Evolutionary conservation across 2,888 invertebrate species (phyloP), one percentile per base, ranked within the genome.

Genomic region (Congeria kusceri): DNA sequence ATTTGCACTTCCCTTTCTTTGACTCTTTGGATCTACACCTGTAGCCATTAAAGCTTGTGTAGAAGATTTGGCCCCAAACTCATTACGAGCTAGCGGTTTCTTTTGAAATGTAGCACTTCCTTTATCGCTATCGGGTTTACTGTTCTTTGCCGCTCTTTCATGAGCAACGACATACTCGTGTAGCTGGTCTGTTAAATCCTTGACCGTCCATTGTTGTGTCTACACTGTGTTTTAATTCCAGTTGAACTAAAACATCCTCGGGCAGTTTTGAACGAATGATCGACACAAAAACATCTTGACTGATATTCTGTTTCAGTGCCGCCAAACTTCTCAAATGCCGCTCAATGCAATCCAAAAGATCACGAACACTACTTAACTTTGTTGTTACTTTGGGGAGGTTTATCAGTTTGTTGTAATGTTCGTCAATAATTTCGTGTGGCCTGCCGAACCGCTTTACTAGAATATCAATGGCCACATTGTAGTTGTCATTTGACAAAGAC

Each of bases 401-500:
- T 9, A 68, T 67, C 7, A 77, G 47, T 58, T 44, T 11, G 25
- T 58, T 72, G 56, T 72, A 77, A 39, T 77, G 72, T 11, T 63
- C 28, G 49, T 77, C 68, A 57, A 72, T 64, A 5, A 72, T 61
- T 20, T 72, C 68, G n/a, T 77, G 77, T 15, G 27, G 63, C n/a
- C 69, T 64, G 20, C 69, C 75, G 53, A 69, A 75, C 58, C 69
- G 25, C 28, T 69, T 65, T 53, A 28, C 23, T 5, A 75, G 53
- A 32, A 57, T 61, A 11, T 5, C n/a, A 23, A 69, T n/a, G 28
- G 73, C 77, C 3, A 77, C 57, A 23, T 67, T 47, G 29, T 72
- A 73, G 63, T 73, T 77, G 28, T 77, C 77, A 61, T 62, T 62
- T 47, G 77, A 49, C 49, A 77, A 39, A 39, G 77, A 44, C 58